A percentile compares a stretch with the other conserved stretches of the same genome.
Evolutionary conservation across 2,113 vertebrate genomes (phyloP).

Genomic region (Peromyscus maniculatus): DNA sequence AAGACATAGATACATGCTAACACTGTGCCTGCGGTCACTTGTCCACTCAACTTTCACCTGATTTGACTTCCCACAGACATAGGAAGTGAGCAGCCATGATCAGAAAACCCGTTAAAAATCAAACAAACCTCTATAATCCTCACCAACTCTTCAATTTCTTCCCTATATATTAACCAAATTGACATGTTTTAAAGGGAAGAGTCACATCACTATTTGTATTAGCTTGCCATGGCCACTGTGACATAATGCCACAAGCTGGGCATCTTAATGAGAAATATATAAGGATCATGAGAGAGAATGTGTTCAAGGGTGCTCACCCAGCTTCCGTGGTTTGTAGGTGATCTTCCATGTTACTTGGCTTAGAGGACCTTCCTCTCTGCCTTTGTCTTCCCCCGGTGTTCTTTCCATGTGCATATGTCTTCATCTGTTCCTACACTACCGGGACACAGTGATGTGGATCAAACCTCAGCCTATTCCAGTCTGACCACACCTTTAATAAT

Average conservation of each 20-base stretch:
- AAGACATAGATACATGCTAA: not conserved
- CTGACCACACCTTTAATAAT: not conserved
- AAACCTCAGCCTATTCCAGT: too few species aligned
- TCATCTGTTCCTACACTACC: not conserved
- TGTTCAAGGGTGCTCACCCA: not conserved
- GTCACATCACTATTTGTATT: not conserved
- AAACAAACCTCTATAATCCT: not conserved
- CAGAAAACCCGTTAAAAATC: not conserved
- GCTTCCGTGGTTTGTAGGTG: not conserved
- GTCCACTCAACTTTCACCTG: not conserved
- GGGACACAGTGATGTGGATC: not conserved
- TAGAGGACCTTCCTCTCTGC: not conserved
- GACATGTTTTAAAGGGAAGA: not conserved
- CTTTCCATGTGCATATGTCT: not conserved
- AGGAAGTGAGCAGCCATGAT: not conserved
- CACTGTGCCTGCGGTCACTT: not conserved
- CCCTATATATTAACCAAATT: not conserved
- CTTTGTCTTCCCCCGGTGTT: not conserved
- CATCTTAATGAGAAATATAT: not conserved
- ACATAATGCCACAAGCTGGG: not conserved
- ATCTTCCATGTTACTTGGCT: not conserved
- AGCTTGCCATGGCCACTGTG: not conserved
- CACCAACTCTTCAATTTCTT: not conserved
- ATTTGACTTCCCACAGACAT: not conserved
- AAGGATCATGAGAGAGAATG: not conserved